A percentile compares a stretch with the other conserved stretches of the same genome.
Conservation (phyloP, 2,113 vertebrate species). For the Syrmaticus mikado region DNA sequence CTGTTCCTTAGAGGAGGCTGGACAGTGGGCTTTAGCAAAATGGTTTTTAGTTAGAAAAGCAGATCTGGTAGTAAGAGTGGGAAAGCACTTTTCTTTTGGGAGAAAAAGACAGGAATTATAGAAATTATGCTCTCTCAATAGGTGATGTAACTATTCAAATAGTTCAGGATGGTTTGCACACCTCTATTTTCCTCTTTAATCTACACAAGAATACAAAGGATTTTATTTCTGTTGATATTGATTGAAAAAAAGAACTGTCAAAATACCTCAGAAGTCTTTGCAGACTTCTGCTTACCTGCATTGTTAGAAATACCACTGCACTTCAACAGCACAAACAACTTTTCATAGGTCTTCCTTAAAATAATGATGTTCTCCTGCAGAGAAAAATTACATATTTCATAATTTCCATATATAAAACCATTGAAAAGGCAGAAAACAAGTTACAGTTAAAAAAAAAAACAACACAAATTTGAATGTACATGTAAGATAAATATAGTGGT, state of each 20-base stretch:
- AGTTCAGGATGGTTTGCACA: background rate
- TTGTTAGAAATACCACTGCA: background rate
- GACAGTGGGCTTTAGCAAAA: background rate
- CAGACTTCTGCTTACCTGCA: background rate
- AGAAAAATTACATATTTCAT: background rate
- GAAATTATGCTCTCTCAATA: background rate
- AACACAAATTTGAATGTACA: background rate
- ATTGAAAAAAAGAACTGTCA: background rate
- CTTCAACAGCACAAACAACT: accelerated
- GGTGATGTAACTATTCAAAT: background rate
- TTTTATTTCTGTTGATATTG: background rate
- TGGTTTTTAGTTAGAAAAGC: background rate
- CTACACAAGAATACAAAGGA: background rate
- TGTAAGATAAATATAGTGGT: background rate
- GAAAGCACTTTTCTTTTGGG: background rate
- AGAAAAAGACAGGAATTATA: background rate
- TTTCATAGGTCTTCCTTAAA: background rate
- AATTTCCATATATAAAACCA: background rate
- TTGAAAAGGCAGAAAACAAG: background rate
- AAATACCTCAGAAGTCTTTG: background rate
- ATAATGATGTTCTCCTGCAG: background rate
- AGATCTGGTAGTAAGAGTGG: background rate
- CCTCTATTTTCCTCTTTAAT: background rate
- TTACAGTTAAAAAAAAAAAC: accelerated
- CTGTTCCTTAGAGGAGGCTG: background rate